Evolutionary conservation across 2,888 invertebrate species (phyloP).

Genomic region (Gandaritis pyraliata): DNA sequence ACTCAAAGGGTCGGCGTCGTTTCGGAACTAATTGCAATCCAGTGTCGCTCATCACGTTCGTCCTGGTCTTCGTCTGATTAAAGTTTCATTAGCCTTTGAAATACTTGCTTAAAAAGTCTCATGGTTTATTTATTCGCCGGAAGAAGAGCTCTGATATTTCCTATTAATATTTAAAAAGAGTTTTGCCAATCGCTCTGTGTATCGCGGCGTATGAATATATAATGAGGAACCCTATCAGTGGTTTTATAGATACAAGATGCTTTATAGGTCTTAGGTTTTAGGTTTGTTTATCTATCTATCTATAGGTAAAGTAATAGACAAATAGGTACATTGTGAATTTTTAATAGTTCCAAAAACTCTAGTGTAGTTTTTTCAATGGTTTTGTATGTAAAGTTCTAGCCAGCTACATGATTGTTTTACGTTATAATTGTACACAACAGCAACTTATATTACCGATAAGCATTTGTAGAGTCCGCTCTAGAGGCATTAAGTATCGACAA

Average conservation of each 20-base stretch:
- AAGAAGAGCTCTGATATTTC: slow-evolving; percentile 21
- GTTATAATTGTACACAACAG: not conserved
- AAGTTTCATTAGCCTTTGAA: slow-evolving; percentile 53
- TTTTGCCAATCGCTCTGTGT: slow-evolving; percentile 24
- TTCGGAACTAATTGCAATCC: slow-evolving; percentile 55
- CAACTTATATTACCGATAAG: slow-evolving; percentile 11
- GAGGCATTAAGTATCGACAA: slow-evolving; percentile 48
- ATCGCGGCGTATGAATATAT: slow-evolving; percentile 20
- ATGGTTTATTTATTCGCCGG: slow-evolving; percentile 38
- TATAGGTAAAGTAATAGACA: not conserved
- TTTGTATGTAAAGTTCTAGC: too few species aligned
- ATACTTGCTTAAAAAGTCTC: slow-evolving; percentile 45
- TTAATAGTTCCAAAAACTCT: not conserved
- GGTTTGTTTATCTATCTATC: too few species aligned
- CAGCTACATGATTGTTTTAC: not conserved
- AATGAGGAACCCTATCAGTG: slow-evolving; percentile 16
- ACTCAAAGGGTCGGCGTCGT: slow-evolving; percentile 45
- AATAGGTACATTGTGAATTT: not conserved
- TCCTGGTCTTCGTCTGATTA: slow-evolving; percentile 45
- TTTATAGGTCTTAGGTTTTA: too few species aligned
- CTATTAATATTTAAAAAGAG: slow-evolving; percentile 28
- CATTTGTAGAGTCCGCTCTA: slow-evolving; percentile 19
- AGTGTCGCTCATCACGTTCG: slow-evolving; percentile 53
- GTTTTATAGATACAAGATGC: slow-evolving; percentile 1
- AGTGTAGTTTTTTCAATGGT: not conserved